Conservation (phyloP, 2,113 vertebrate genomes). For the Fregata magnificens region DNA sequence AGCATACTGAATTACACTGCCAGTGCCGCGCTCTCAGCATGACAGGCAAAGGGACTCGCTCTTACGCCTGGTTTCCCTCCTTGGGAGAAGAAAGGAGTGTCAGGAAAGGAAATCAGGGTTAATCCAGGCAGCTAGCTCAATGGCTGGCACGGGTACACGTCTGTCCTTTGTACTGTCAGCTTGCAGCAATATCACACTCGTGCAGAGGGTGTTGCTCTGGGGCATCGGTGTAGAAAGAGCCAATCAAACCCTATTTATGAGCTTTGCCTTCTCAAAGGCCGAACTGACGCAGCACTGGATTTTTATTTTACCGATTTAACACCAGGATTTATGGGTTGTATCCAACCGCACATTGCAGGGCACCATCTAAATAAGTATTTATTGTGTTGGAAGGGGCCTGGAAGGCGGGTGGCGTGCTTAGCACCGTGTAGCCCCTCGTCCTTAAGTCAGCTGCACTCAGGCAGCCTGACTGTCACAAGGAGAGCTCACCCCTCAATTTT, state of each 20-base stretch:
- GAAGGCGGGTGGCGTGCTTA: not conserved
- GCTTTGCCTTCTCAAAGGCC: constrained; percentile 40
- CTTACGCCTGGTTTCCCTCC: not conserved
- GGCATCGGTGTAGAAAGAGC: constrained; percentile 27
- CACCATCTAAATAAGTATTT: constrained; percentile 51
- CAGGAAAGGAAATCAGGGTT: constrained; percentile 41
- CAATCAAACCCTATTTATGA: constrained; percentile 44
- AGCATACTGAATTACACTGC: not conserved
- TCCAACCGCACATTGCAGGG: not conserved
- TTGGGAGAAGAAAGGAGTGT: constrained; percentile 24
- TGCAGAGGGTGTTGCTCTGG: constrained; percentile 26
- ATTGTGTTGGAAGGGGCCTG: not conserved
- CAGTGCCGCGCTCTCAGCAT: not conserved
- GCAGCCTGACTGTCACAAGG: not conserved
- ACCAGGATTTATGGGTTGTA: constrained; percentile 50
- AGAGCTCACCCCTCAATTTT: not conserved
- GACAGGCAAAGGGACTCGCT: constrained; percentile 17
- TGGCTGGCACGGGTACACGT: not conserved
- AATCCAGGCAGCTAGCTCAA: constrained; percentile 19
- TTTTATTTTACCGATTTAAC: constrained; percentile 53
- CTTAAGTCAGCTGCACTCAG: not conserved
- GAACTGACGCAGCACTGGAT: constrained; percentile 26
- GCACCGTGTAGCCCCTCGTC: not conserved
- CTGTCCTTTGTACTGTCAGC: constrained; percentile 44
- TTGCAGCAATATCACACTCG: constrained; percentile 36